Evolutionary conservation across 2,888 invertebrate species (phyloP).

Genomic region (Stegana nigrithorax): DNA sequence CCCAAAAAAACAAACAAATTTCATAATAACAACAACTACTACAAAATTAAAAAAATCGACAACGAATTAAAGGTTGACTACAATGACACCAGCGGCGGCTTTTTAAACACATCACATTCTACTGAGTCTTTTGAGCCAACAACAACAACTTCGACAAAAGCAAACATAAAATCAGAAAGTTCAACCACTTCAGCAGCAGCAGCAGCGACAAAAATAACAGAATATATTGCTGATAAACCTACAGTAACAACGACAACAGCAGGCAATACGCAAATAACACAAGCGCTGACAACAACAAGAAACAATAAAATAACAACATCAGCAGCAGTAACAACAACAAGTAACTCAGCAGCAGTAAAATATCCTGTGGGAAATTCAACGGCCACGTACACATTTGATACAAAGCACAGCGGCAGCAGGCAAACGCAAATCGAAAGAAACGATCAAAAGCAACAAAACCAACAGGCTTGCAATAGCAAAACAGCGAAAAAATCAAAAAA

Average conservation of each 20-base stretch:
- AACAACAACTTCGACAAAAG: slow-evolving; percentile 23
- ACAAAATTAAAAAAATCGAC: slow-evolving; percentile 23
- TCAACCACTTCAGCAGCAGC: slow-evolving; percentile 20
- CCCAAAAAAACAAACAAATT: slow-evolving; percentile 31
- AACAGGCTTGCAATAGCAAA: neutral
- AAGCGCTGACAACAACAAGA: slow-evolving; percentile 21
- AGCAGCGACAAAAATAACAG: neutral
- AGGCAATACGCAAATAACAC: slow-evolving; percentile 38
- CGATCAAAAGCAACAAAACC: neutral
- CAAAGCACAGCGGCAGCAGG: slow-evolving; percentile 20
- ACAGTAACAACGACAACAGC: slow-evolving; percentile 4
- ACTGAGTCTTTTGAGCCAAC: neutral
- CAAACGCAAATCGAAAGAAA: too few relatives aligned
- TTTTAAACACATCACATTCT: neutral
- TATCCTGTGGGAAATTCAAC: neutral
- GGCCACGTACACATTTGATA: slow-evolving; percentile 11
- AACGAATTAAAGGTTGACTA: slow-evolving; percentile 50
- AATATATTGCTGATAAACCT: neutral
- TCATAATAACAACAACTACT: slow-evolving; percentile 22
- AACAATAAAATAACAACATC: slow-evolving; percentile 1
- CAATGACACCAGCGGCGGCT: slow-evolving; percentile 24
- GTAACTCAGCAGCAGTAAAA: slow-evolving; percentile 19
- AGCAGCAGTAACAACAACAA: slow-evolving; percentile 25
- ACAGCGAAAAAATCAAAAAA: neutral
- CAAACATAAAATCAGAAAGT: slow-evolving; percentile 39